Percentiles rank a stretch among this genome's conserved stretches.
phyloP scores from a whole-genome alignment of 2,797 vertebrate genomes.

The Gallirallus australis region DNA sequence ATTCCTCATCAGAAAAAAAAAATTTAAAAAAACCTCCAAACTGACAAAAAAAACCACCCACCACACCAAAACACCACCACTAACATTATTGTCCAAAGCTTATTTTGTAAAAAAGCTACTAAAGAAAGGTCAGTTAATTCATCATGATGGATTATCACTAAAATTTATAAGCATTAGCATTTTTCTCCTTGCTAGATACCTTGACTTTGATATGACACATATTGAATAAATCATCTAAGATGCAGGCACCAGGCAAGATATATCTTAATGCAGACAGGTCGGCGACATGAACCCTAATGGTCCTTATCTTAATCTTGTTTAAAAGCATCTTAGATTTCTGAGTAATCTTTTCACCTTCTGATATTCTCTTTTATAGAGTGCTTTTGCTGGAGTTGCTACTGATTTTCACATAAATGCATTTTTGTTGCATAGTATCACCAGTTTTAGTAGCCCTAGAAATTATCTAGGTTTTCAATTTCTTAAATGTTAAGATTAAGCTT shows the following conservation, averaged over 20 bases:
- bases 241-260: constrained; percentile 84
- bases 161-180: constrained; percentile 79
- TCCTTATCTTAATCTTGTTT: constrained; percentile 93
- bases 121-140: constrained; percentile 74
- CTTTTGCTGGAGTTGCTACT: constrained; percentile 66
- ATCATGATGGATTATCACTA: constrained; percentile 71
- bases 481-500: not conserved
- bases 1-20: not conserved
- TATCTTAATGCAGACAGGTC: constrained; percentile 90
- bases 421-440: constrained; percentile 35
- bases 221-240: constrained; percentile 79
- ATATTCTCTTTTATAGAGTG: constrained; percentile 83
- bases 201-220: constrained; percentile 89
- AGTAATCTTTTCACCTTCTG: constrained; percentile 87
- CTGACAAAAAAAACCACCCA: too few species aligned
- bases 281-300: constrained; percentile 90
- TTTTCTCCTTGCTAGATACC: constrained; percentile 76
- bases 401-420: constrained; percentile 65
- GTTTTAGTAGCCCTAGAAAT: not conserved
- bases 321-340: constrained; percentile 91
- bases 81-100: constrained; percentile 1
- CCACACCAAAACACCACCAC: not conserved
- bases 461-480: not conserved
- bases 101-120: constrained; percentile 11
- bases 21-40: not conserved